Evolutionary conservation across 1,140 invertebrate species (phyloP).

Genomic region (Chionoecetes opilio): DNA sequence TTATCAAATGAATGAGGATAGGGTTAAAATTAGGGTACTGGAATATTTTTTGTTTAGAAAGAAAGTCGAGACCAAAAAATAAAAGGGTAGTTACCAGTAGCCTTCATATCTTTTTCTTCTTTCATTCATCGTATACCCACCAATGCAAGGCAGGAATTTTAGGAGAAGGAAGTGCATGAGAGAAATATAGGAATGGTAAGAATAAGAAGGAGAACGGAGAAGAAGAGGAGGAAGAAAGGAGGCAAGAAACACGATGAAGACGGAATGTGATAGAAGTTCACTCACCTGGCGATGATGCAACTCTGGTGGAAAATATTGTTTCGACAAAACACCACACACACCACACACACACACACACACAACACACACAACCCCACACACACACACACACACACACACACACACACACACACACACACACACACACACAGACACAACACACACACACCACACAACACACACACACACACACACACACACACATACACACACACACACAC

Average conservation of each 20-base stretch:
- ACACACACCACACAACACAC: neutral
- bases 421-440: neutral
- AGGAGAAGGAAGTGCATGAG: too few species aligned
- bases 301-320: neutral
- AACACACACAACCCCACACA: neutral
- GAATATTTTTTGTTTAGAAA: neutral
- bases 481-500: neutral
- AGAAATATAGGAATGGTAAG: neutral
- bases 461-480: slow-evolving; percentile 7
- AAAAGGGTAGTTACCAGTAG: neutral
- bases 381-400: slow-evolving; percentile 27
- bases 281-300: neutral
- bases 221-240: neutral
- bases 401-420: slow-evolving; percentile 15
- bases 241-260: neutral
- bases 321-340: too few species aligned
- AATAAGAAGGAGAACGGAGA: neutral
- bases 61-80: neutral
- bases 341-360: neutral
- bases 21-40: neutral
- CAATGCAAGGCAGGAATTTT: too few species aligned
- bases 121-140: too few species aligned
- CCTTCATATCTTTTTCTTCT: neutral
- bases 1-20: neutral
- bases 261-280: neutral